Evolutionary conservation across 1,140 invertebrate species (phyloP).

Genomic region (Eupristina koningsbergeri): DNA sequence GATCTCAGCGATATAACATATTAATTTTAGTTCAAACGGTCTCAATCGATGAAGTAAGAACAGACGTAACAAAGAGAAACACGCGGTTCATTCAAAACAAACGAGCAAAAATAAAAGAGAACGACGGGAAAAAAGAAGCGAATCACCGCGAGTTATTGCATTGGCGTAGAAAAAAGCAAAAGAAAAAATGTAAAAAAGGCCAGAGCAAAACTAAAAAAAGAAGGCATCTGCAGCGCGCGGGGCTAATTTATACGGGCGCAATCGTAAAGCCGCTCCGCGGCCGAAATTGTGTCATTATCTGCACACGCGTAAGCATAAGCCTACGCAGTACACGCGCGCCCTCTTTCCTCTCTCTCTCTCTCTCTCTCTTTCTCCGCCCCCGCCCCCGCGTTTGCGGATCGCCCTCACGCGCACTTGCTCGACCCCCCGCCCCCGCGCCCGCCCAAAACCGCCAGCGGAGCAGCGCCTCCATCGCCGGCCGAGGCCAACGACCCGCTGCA

Average conservation of each 20-base stretch:
- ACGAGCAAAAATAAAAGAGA: neutral
- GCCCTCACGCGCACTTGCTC: neutral
- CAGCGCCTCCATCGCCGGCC: neutral
- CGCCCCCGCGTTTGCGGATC: neutral
- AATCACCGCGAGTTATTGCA: neutral
- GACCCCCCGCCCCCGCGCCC: neutral
- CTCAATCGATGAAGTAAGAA: constrained; percentile 7
- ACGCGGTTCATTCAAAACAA: neutral
- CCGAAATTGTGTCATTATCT: constrained; percentile 46
- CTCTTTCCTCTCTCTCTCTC: neutral
- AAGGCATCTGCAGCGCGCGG: neutral
- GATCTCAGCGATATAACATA: neutral
- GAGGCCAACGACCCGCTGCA: constrained; percentile 41
- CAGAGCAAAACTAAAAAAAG: neutral
- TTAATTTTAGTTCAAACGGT: neutral
- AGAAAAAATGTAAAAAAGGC: neutral
- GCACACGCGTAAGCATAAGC: neutral
- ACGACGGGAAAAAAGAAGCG: too few species aligned
- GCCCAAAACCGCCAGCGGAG: neutral
- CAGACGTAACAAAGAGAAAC: neutral
- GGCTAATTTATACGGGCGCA: neutral
- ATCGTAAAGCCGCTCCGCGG: neutral
- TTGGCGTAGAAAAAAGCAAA: neutral
- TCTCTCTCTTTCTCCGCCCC: neutral
- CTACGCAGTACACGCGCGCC: neutral